Evolutionary conservation across 1,140 invertebrate species (phyloP).

Genomic region (Aphelinus certus): DNA sequence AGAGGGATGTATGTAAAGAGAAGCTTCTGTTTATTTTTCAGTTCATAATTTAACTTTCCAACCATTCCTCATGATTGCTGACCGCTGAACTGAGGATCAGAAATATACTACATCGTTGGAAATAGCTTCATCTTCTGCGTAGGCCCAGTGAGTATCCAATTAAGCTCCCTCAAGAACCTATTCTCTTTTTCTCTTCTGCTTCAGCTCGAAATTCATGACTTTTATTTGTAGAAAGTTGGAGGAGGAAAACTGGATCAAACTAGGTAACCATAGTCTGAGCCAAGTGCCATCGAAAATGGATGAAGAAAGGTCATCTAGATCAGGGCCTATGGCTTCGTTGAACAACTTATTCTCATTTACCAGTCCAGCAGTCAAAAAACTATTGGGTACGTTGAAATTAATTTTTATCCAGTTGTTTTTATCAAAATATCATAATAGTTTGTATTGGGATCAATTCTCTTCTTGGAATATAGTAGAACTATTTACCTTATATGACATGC

Average conservation of each 20-base stretch:
- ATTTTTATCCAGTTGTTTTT: too few relatives aligned
- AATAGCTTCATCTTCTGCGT: slow-evolving; percentile 14
- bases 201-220: slow-evolving; percentile 1
- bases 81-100: not conserved
- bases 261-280: slow-evolving; percentile 2
- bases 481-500: not conserved
- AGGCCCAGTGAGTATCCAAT: slow-evolving; percentile 3
- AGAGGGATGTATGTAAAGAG: not conserved
- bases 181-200: not conserved
- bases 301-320: slow-evolving; percentile 83
- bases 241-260: slow-evolving; percentile 14
- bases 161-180: not conserved
- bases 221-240: slow-evolving; percentile 9
- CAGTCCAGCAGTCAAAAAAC: slow-evolving; percentile 94
- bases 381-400: slow-evolving; percentile 23
- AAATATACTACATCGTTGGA: slow-evolving; percentile 21
- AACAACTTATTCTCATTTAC: slow-evolving; percentile 96
- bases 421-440: too few relatives aligned
- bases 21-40: slow-evolving; percentile 16
- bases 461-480: too few relatives aligned
- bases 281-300: slow-evolving; percentile 70
- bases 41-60: not conserved
- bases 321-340: slow-evolving; percentile 86
- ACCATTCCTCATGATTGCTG: slow-evolving; percentile 11
- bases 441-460: not conserved